Evolutionary conservation across 2,888 invertebrate species (phyloP).

Genomic region (Pardosa pseudoannulata): DNA sequence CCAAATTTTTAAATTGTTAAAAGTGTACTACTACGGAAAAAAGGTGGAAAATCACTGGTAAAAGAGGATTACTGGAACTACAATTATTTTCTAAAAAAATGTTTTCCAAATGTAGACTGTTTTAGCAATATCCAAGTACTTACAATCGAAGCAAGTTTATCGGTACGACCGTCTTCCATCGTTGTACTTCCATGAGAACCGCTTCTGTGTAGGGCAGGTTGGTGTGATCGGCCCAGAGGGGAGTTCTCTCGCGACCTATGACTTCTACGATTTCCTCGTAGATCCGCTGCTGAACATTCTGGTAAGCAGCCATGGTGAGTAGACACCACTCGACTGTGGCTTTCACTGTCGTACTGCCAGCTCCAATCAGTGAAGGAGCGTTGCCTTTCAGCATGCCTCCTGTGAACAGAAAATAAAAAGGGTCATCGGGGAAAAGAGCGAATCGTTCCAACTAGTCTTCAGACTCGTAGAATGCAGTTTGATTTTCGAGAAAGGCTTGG

Average conservation of each 20-base stretch:
- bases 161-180: constrained; percentile 82
- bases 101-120: too few species aligned
- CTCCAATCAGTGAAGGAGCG: constrained; percentile 73
- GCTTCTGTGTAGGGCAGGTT: constrained; percentile 90
- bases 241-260: constrained; percentile 81
- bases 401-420: constrained; percentile 19
- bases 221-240: constrained; percentile 81
- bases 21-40: too few species aligned
- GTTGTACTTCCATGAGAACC: constrained; percentile 85
- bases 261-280: constrained; percentile 82
- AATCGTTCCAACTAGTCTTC: too few species aligned
- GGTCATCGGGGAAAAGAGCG: too few species aligned
- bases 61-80: too few species aligned
- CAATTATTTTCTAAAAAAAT: too few species aligned
- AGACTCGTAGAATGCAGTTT: too few species aligned
- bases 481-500: too few species aligned
- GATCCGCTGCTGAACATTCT: constrained; percentile 81
- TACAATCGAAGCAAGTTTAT: constrained; percentile 74
- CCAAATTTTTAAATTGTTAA: too few species aligned
- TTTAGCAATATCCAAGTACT: too few species aligned
- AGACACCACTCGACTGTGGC: constrained; percentile 77
- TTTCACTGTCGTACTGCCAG: constrained; percentile 73
- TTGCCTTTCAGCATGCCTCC: constrained; percentile 73
- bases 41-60: too few species aligned
- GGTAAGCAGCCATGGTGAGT: constrained; percentile 81